Conservation (phyloP, 2,113 vertebrate species). For the Cyrtonyx montezumae region DNA sequence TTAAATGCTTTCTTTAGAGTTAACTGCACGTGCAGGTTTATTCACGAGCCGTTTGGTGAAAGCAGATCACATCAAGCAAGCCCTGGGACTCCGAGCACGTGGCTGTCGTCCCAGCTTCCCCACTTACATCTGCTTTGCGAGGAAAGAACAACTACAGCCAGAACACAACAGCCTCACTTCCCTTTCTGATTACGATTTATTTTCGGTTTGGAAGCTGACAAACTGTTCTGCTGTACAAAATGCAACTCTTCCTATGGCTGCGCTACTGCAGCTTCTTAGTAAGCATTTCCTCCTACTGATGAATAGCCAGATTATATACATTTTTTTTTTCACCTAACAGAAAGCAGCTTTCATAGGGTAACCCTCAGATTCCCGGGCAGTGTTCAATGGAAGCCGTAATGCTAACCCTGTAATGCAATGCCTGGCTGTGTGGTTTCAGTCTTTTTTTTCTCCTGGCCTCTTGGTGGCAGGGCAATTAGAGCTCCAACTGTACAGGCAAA, state of each 20-base stretch:
- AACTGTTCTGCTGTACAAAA: background rate
- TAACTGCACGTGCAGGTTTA: background rate
- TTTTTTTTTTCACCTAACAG: background rate
- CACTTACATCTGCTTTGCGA: background rate
- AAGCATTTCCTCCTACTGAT: background rate
- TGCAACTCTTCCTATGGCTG: background rate
- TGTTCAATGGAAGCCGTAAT: background rate
- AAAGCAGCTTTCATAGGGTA: background rate
- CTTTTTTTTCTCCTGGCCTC: slow-evolving; percentile 38
- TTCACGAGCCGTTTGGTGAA: background rate
- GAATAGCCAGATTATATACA: background rate
- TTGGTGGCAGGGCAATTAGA: slow-evolving; percentile 53
- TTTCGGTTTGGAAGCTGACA: background rate
- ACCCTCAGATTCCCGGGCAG: background rate
- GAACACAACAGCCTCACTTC: background rate
- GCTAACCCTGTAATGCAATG: background rate
- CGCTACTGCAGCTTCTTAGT: background rate
- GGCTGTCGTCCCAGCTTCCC: background rate
- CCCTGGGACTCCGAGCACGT: background rate
- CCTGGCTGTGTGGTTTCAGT: background rate
- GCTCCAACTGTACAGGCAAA: slow-evolving; percentile 32
- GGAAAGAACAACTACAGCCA: background rate
- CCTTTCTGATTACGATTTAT: background rate
- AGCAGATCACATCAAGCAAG: background rate
- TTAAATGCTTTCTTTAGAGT: background rate